Percentiles rank a stretch among this genome's conserved stretches.
These are phyloP conservation scores for Solen grandis DNA, from an alignment of 1,140 invertebrate species.

Conservation along the genomic window DNA sequence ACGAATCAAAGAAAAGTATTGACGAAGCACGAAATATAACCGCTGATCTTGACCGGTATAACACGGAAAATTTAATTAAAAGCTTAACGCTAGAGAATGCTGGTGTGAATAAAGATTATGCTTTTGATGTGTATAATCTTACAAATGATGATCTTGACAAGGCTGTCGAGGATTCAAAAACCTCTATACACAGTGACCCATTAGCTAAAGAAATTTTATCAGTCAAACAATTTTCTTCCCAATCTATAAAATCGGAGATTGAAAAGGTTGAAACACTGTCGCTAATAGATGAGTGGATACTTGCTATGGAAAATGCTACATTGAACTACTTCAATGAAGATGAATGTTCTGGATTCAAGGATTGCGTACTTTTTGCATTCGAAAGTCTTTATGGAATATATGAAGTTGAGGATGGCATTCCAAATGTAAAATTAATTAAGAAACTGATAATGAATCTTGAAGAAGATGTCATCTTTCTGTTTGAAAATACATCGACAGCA, in stretches of 20 bases:
- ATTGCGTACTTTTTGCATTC: slow-evolving; percentile 26
- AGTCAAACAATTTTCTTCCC: neutral
- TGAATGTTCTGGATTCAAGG: slow-evolving; percentile 14
- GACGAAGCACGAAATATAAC: slow-evolving; percentile 1
- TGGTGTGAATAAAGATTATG: slow-evolving; percentile 28
- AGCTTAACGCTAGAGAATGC: slow-evolving; percentile 18
- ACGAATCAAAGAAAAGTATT: slow-evolving; percentile 12
- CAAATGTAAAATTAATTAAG: neutral
- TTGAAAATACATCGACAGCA: neutral
- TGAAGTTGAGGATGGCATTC: slow-evolving; percentile 6
- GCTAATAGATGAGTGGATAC: slow-evolving; percentile 24
- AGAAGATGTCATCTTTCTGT: slow-evolving; percentile 5
- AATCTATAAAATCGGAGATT: neutral
- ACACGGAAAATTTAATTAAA: neutral
- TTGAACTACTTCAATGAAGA: slow-evolving; percentile 18
- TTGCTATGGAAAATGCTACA: slow-evolving; percentile 20
- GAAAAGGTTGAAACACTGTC: neutral
- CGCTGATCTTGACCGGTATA: neutral
- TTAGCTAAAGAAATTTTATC: neutral
- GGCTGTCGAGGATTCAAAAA: slow-evolving; percentile 15
- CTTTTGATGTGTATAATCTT: slow-evolving; percentile 20
- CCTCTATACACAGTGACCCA: neutral
- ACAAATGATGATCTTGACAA: slow-evolving; percentile 15
- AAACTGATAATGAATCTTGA: slow-evolving; percentile 13
- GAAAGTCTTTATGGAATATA: slow-evolving; percentile 1